Evolutionary conservation across 2,113 vertebrate genomes (phyloP), one percentile per base, ranked within the genome.

Genomic region (Nerophis lumbriciformis): DNA sequence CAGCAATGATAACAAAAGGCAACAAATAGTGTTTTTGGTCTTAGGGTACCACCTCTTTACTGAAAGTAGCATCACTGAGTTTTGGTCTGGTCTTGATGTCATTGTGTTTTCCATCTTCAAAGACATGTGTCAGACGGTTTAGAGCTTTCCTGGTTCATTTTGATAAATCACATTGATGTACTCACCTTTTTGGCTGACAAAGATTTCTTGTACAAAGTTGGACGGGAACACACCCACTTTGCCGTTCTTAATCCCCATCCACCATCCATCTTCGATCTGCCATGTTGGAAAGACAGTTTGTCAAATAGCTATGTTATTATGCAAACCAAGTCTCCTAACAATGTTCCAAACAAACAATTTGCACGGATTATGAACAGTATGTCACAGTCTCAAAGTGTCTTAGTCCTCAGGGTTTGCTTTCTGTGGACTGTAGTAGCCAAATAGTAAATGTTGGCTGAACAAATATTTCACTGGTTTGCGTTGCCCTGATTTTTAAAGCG

Each of bases 221-320:
- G 92, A 94, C 5, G 94, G 94, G 72, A 95, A 94, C n/a, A 91
- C 93, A 66, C 93, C 93, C 35, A 92, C 65, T 72, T 88, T 87
- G 56, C 90, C 88, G 45, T 87, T 90, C 85, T 90, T 94, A 63
- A 89, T 65, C 3, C 94, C 94, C 88, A 94, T 88, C 92, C 92
- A 94, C 94, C 94, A 96, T 35, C 94, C 93, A 63, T 94, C 94
- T 88, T 96, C 93, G 84, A 94, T 94, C 94, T 96, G 69, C 49
- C 13, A 35, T 15, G 3, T 53, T 35, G 12, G 8, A 36, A 5
- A 50, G 15, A 28, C 16, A 16, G 12, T 28, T 28, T 3, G 28
- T 48, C 53, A 10, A 36, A 21, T 8, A 35, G 8, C 7, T 12
- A 9, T 5, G 14, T 52, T 21, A n/a, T 42, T 9, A 59, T 13